Percentiles rank a stretch among this genome's conserved stretches.
phyloP scores from a whole-genome alignment of 2,113 vertebrate species.

The Amphilophus citrinellus region DNA sequence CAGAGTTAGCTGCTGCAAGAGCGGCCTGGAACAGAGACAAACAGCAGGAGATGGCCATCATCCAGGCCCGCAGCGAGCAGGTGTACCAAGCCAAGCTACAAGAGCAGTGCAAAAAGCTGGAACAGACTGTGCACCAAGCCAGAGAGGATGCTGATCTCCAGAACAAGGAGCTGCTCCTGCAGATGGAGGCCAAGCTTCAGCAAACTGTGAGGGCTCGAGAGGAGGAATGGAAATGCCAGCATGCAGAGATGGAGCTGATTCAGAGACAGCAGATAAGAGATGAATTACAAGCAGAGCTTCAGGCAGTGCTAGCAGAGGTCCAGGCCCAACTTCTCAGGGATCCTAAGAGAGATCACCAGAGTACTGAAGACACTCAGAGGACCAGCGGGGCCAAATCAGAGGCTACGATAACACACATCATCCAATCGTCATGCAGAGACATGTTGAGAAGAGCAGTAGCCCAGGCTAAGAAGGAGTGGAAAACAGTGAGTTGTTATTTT shows the following conservation, averaged over 20 bases:
- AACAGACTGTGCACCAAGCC: slow-evolving; percentile 81
- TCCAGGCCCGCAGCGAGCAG: slow-evolving; percentile 85
- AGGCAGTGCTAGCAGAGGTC: slow-evolving; percentile 78
- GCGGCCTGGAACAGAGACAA: slow-evolving; percentile 90
- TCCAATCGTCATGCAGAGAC: slow-evolving; percentile 80
- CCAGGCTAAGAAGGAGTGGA: slow-evolving; percentile 79
- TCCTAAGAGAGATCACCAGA: slow-evolving; percentile 49
- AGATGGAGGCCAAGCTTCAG: slow-evolving; percentile 86
- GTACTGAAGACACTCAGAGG: slow-evolving; percentile 36
- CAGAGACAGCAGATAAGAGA: slow-evolving; percentile 76
- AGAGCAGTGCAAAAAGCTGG: slow-evolving; percentile 85
- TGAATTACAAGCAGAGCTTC: slow-evolving; percentile 80
- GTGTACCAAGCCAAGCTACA: slow-evolving; percentile 84
- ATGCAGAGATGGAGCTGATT: slow-evolving; percentile 74
- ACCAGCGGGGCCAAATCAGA: slow-evolving; percentile 24
- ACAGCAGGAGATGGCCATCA: slow-evolving; percentile 87
- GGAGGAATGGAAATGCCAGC: slow-evolving; percentile 83
- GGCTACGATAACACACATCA: slow-evolving; percentile 76
- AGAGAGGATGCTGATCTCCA: slow-evolving; percentile 85
- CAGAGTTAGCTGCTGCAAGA: slow-evolving; percentile 88
- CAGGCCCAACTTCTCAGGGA: slow-evolving; percentile 69
- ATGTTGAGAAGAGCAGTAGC: slow-evolving; percentile 70
- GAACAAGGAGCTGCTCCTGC: slow-evolving; percentile 81
- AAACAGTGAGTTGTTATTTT: slow-evolving; percentile 79
- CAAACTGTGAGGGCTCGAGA: slow-evolving; percentile 78